Base-by-base conservation (phyloP, 2,888 invertebrate genomes). In the Harpalus rufipes region DNA sequence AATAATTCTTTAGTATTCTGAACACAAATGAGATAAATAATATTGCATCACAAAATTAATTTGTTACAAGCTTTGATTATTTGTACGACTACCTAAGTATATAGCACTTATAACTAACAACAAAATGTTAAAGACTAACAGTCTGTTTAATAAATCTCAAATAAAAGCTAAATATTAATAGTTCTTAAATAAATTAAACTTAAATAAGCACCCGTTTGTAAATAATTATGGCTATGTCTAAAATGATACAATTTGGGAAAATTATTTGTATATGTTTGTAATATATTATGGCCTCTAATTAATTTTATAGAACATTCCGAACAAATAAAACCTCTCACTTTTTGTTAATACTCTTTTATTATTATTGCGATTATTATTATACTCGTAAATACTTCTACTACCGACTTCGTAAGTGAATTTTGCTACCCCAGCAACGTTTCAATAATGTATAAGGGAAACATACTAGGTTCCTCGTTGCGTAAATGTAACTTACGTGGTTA, bases 131-230 rank as follows among this genome's bases (percentile, higher is more conserved):
- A 25, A 25, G 44, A 44, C 10, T 44, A 44, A 44, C 44, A 44
- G 44, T 44, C 44, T 1, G 1, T 58, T n/a, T 12, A 14, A 58
- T 6, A 58, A n/a, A 25, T 25, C 25, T 58, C n/a, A 12, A 12
- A 1, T 58, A 58, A 16, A 58, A 2, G 16, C 58, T 58, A 14
- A 58, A 14, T 65, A 39, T 63, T 63, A 21, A 21, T 7, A n/a
- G n/a, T n/a, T 63, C 21, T 63, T 63, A 32, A 39, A 12, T 68
- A 39, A 74, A 74, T 41, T 74, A 32, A 32, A 32, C 32, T 32
- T 32, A 32, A 32, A 32, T 32, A 74, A 44, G 72, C 72, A 74
- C 72, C 72, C 72, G 72, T 74, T 74, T 74, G 4, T 18, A 18
- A 68, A 39, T 39, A 14, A 65, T 68, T 68, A 44, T 44, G 72